Evolutionary conservation across 2,888 invertebrate species (phyloP).

Genomic region (Gerosis bhagava): DNA sequence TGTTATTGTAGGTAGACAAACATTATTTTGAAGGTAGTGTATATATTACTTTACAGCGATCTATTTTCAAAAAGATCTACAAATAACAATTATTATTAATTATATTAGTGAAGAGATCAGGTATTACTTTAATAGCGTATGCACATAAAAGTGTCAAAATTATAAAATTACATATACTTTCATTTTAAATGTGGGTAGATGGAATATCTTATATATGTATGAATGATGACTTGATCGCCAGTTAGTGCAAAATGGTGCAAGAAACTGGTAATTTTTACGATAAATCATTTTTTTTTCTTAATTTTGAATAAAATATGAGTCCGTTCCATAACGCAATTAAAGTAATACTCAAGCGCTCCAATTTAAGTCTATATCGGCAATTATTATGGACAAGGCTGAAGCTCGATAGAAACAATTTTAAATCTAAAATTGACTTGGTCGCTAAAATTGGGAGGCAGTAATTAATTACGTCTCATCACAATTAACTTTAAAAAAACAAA

Average conservation of each 20-base stretch:
- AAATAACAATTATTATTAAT: neutral
- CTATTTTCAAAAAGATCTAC: constrained; percentile 2
- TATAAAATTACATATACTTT: too few relatives aligned
- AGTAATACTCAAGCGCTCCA: neutral
- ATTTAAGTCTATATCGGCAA: constrained; percentile 5
- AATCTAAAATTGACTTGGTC: constrained; percentile 27
- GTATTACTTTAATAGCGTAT: too few relatives aligned
- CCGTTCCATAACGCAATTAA: too few relatives aligned
- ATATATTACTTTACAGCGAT: constrained; percentile 10
- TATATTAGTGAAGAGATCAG: too few relatives aligned
- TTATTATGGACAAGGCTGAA: constrained; percentile 10
- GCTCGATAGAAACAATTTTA: constrained; percentile 20
- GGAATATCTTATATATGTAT: too few relatives aligned
- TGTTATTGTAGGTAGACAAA: constrained; percentile 13
- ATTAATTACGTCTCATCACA: constrained; percentile 11
- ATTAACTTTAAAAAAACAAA: constrained; percentile 1
- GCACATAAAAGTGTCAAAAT: too few relatives aligned
- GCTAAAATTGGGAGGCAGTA: constrained; percentile 8
- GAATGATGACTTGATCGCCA: too few relatives aligned
- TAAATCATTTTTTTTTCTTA: too few relatives aligned
- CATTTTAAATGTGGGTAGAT: too few relatives aligned
- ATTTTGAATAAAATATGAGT: too few relatives aligned
- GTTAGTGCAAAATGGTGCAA: too few relatives aligned
- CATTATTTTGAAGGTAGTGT: constrained; percentile 1
- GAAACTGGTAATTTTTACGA: too few relatives aligned